A percentile compares a stretch with the other conserved stretches of the same genome.
phyloP scores from a whole-genome alignment of 2,113 vertebrate species.

The Triplophysa siluroides region DNA sequence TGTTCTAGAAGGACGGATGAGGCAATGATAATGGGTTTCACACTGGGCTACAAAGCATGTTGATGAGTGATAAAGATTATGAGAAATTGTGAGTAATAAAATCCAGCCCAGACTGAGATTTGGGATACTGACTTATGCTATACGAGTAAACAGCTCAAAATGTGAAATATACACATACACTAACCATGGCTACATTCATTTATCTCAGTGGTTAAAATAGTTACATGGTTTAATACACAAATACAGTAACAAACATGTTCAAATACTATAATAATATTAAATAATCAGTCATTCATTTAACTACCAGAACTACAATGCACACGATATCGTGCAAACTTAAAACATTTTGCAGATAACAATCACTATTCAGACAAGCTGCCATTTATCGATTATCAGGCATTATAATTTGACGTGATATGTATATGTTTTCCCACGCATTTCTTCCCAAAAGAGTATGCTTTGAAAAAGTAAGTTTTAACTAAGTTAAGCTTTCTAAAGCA shows the following conservation, averaged over 20 bases:
- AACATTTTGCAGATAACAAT: too few relatives aligned
- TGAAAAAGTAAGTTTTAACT: neutral
- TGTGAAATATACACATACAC: neutral
- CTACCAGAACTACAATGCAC: too few relatives aligned
- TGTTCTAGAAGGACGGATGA: conserved; percentile 35
- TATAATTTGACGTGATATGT: too few relatives aligned
- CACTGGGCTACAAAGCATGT: conserved; percentile 22
- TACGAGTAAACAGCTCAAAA: neutral
- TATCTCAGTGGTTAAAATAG: too few relatives aligned
- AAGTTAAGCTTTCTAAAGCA: neutral
- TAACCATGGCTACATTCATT: neutral
- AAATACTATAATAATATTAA: too few relatives aligned
- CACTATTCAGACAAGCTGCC: too few relatives aligned
- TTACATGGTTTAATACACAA: too few relatives aligned
- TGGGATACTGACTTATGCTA: neutral
- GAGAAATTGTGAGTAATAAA: neutral
- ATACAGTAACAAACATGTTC: too few relatives aligned
- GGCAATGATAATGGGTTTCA: conserved; percentile 19
- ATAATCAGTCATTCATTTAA: too few relatives aligned
- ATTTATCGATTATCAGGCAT: too few relatives aligned
- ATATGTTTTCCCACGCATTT: too few relatives aligned
- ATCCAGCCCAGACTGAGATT: conserved; percentile 8
- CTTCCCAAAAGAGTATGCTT: neutral
- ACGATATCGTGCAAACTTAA: too few relatives aligned
- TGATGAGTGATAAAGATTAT: conserved; percentile 11